Conservation (phyloP, 2,797 vertebrate species). For the Tapera naevia region DNA sequence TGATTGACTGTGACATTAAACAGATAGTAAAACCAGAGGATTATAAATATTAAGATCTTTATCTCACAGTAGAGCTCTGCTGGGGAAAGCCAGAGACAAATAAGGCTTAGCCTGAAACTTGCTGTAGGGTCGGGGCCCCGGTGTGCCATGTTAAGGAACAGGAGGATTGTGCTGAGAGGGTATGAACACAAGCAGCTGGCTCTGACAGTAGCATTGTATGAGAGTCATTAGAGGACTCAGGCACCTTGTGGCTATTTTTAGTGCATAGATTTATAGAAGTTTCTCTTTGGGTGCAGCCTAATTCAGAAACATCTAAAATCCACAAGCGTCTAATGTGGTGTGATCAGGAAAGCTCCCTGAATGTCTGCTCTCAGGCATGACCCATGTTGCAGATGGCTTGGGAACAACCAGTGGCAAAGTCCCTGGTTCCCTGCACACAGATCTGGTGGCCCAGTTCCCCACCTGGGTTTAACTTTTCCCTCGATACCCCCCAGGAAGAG, state of each 20-base stretch:
- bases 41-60: conserved; percentile 48
- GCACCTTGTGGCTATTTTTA: neutral
- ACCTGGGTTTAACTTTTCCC: neutral
- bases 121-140: neutral
- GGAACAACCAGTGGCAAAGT: accelerated
- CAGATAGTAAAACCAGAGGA: neutral
- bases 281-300: neutral
- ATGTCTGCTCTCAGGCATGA: neutral
- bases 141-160: neutral
- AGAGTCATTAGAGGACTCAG: neutral
- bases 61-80: conserved; percentile 4
- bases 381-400: neutral
- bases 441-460: neutral
- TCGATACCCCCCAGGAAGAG: accelerated
- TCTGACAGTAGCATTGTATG: neutral
- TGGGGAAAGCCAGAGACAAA: conserved; percentile 2
- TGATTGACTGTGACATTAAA: conserved; percentile 13
- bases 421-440: neutral
- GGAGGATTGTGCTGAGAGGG: neutral
- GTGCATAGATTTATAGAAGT: neutral
- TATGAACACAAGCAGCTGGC: neutral
- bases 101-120: neutral
- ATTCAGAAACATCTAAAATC: neutral
- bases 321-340: neutral
- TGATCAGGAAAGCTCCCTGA: neutral